Conservation (phyloP, 2,888 invertebrate species). For the Phengaris arion region DNA sequence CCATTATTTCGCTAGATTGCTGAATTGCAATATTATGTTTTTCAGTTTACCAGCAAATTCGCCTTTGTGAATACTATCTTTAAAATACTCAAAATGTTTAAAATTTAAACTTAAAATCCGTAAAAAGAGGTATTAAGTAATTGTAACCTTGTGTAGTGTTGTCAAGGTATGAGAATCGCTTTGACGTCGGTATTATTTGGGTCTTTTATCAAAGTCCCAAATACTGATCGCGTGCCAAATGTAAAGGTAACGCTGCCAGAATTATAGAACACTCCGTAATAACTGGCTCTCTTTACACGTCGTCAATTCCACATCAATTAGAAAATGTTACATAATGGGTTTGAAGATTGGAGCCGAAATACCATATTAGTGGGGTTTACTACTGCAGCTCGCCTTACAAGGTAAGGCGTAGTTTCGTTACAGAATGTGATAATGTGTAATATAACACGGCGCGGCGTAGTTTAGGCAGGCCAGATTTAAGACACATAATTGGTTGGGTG, state of each 20-base stretch:
- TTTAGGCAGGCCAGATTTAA: too few species aligned
- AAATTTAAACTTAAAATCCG: neutral
- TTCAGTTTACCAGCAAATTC: neutral
- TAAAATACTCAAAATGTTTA: neutral
- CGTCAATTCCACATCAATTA: neutral
- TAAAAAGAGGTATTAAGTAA: neutral
- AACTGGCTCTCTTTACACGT: slow-evolving; percentile 14
- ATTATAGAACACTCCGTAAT: neutral
- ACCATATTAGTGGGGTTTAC: neutral
- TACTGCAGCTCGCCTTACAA: neutral
- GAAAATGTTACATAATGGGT: neutral
- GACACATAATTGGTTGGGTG: neutral
- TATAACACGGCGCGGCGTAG: too few species aligned
- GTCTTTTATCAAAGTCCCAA: neutral
- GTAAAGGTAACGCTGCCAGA: slow-evolving; percentile 8
- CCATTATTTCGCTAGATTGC: neutral
- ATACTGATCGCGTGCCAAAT: slow-evolving; percentile 19
- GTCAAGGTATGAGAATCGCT: slow-evolving; percentile 17
- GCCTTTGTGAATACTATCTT: neutral
- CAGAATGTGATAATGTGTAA: too few species aligned
- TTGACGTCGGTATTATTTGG: slow-evolving; percentile 17
- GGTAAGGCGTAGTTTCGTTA: too few species aligned
- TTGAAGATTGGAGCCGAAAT: neutral
- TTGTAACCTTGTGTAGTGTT: slow-evolving; percentile 12
- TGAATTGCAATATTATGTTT: neutral